Percentiles rank a stretch among this genome's conserved stretches.
phyloP scores from a whole-genome alignment of 1,140 invertebrate species.

The Tetraneura akinire region DNA sequence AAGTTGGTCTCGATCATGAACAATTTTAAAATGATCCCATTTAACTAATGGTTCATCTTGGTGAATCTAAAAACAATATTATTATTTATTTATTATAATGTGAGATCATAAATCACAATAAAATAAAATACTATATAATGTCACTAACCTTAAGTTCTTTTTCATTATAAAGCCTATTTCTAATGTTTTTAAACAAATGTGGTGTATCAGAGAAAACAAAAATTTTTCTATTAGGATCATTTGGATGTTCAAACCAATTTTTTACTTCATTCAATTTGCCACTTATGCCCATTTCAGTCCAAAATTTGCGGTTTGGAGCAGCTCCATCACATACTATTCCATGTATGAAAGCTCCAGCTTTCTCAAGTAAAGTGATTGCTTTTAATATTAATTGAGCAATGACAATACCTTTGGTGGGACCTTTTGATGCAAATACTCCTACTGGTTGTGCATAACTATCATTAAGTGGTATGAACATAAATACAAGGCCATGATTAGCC shows the following conservation, averaged over 20 bases:
- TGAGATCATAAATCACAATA: too few relatives aligned
- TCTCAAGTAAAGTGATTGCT: neutral
- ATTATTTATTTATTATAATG: neutral
- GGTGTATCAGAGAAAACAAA: neutral
- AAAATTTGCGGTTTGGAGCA: neutral
- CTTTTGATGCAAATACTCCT: neutral
- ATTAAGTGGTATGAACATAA: neutral
- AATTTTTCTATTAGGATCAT: neutral
- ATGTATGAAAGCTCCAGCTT: neutral
- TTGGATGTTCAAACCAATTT: slow-evolving; percentile 4
- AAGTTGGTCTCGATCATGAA: neutral
- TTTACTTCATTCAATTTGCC: neutral
- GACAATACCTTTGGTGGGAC: neutral
- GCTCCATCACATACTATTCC: neutral
- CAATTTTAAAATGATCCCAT: neutral
- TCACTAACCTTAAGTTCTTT: neutral
- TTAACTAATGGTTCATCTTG: slow-evolving; percentile 1
- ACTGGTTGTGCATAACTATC: neutral
- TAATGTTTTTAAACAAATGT: neutral
- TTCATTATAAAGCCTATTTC: neutral
- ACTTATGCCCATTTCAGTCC: neutral
- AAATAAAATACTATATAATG: neutral
- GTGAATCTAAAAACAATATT: neutral
- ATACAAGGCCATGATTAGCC: neutral
- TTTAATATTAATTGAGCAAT: neutral